phyloP scores from a whole-genome alignment of 2,888 invertebrate species.

The Metacarcinus magister region DNA sequence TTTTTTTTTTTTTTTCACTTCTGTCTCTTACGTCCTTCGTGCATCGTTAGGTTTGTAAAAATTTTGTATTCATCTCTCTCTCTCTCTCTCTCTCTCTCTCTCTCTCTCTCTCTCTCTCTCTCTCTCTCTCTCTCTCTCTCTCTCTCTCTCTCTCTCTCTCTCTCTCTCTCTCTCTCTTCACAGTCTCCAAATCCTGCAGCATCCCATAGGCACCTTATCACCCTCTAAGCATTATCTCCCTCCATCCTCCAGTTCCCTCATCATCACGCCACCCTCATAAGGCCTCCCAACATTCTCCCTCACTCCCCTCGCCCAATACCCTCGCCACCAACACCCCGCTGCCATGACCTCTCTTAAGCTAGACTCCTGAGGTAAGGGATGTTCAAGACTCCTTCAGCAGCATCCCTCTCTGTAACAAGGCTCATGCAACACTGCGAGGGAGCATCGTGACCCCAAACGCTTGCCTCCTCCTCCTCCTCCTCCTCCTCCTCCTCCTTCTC shows the following conservation, averaged over 20 bases:
- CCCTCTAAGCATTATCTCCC: background rate
- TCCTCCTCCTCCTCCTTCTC: background rate
- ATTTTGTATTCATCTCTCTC: background rate
- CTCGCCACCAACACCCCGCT: background rate
- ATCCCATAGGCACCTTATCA: background rate
- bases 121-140: slow-evolving; percentile 30
- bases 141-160: background rate
- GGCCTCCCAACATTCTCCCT: background rate
- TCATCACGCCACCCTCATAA: background rate
- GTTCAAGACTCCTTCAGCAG: slow-evolving; percentile 27
- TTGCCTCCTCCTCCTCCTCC: background rate
- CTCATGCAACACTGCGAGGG: background rate
- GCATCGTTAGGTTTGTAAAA: background rate
- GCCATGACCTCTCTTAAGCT: background rate
- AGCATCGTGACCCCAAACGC: slow-evolving; percentile 13
- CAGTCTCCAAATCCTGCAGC: background rate
- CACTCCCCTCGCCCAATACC: background rate
- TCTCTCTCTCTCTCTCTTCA: background rate
- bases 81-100: background rate
- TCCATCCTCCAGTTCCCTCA: background rate
- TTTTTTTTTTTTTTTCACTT: background rate
- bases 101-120: slow-evolving; percentile 21
- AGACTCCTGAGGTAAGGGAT: slow-evolving; percentile 19
- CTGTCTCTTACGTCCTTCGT: background rate
- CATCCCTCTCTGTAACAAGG: background rate